Evolutionary conservation across 2,113 vertebrate species (phyloP), one percentile per base, ranked within the genome.

Genomic region (Ibidorhyncha struthersii): DNA sequence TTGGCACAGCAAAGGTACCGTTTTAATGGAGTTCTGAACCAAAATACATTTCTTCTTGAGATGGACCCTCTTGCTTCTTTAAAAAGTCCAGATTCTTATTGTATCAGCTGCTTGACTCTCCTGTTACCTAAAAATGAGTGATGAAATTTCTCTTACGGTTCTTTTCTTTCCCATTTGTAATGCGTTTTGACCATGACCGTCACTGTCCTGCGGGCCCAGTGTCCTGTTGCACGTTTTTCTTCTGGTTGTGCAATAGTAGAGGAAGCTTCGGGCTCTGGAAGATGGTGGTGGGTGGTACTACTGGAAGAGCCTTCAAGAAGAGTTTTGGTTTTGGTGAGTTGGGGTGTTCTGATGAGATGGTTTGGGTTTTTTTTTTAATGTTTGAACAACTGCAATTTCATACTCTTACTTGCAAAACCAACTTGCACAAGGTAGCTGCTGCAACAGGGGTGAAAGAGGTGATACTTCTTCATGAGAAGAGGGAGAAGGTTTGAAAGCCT

Each of bases 241-340:
- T 67, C 61, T 41, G 25, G 9, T 11, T 36, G 21, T 32, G 26
- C 21, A 9, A 10, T 11, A 50, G 12, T 6, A 30, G 30, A 38
- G 41, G 40, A 29, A 6, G 12, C 19, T 8, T 6, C 2, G 20
- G 26, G 11, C 18, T 38, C 34, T 71, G 56, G 27, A 19, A 29
- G 74, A 8, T 0, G 29, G 47, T 27, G 18, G 6, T 45, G 27
- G 34, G 50, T n/a, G 6, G 38, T 32, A 23, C 14, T 23, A 8
- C 14, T 23, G 34, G n/a, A 11, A n/a, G 49, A 41, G 11, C 50
- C 56, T 41, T 6, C 45, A 14, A 2, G 32, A 66, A 32, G 21
- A 12, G 9, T 36, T 27, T 8, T 1, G 34, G 2, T 4, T 29
- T 36, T 10, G 50, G 5, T 40, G 9, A 5, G 2, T 55, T 7